These are phyloP conservation scores for Drosophila nigromelanica DNA, from an alignment of 1,140 invertebrate species.

Conservation along the genomic window DNA sequence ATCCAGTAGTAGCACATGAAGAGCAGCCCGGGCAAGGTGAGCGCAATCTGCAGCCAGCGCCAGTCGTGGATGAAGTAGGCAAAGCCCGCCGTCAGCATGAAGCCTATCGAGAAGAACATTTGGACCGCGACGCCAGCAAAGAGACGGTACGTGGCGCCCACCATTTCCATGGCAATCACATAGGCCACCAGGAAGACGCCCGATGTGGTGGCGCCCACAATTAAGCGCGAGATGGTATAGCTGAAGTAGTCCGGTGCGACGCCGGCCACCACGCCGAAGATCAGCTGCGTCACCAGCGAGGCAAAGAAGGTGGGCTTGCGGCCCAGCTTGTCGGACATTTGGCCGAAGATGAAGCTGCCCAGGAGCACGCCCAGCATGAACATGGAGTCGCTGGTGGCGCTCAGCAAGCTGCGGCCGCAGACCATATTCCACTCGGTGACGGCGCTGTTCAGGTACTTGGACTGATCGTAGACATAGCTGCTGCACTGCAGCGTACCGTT, in stretches of 20 bases:
- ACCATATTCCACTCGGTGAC: constrained; percentile 91
- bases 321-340: constrained; percentile 91
- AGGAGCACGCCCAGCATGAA: constrained; percentile 93
- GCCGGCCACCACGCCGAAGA: constrained; percentile 87
- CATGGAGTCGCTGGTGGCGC: constrained; percentile 90
- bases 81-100: constrained; percentile 89
- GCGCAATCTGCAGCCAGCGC: constrained; percentile 89
- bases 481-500: constrained; percentile 84
- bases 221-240: constrained; percentile 88
- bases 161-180: constrained; percentile 93
- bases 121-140: constrained; percentile 90
- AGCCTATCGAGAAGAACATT: constrained; percentile 91
- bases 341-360: constrained; percentile 91
- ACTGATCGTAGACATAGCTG: constrained; percentile 86
- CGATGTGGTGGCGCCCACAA: constrained; percentile 90
- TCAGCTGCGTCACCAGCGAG: constrained; percentile 88
- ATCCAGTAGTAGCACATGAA: constrained; percentile 93
- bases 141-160: constrained; percentile 90
- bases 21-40: constrained; percentile 88
- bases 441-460: constrained; percentile 86
- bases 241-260: constrained; percentile 88
- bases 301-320: constrained; percentile 90
- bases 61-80: constrained; percentile 91
- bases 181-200: constrained; percentile 92
- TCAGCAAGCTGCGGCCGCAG: constrained; percentile 88